A percentile compares a stretch with the other conserved stretches of the same genome.
Evolutionary conservation across 2,113 vertebrate genomes (phyloP).

Genomic region (Zootoca vivipara): DNA sequence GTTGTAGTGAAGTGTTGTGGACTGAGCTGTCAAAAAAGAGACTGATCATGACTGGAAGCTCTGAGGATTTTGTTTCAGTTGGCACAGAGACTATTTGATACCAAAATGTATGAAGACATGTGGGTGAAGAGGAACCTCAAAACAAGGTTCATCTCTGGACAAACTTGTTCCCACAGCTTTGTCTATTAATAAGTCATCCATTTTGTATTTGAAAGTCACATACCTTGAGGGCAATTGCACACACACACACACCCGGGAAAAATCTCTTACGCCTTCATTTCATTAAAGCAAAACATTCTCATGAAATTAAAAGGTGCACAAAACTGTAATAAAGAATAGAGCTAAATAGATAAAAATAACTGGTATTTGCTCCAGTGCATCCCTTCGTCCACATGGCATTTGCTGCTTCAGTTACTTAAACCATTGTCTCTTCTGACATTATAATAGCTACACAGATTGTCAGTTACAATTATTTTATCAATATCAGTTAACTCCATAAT

Average conservation of each 20-base stretch:
- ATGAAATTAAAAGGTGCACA: not conserved
- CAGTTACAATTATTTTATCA: not conserved
- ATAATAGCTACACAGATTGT: not conserved
- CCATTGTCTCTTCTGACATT: not conserved
- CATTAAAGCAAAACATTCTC: not conserved
- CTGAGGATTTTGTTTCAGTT: conserved; percentile 3
- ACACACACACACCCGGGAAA: no score
- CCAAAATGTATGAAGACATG: not conserved
- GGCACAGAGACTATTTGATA: not conserved
- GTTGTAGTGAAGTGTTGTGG: not conserved
- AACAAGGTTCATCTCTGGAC: not conserved
- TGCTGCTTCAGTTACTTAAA: no score
- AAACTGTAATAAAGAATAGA: not conserved
- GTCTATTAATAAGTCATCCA: not conserved
- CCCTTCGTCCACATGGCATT: not conserved
- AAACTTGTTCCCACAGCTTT: not conserved
- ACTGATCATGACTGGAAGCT: not conserved
- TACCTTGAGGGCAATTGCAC: not conserved
- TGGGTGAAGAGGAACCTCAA: not conserved
- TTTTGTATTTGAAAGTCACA: not conserved
- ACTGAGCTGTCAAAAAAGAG: not conserved
- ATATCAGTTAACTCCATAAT: no score
- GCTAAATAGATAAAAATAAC: not conserved
- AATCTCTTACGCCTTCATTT: not conserved
- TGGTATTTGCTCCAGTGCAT: not conserved